Conservation (phyloP, 2,888 invertebrate species). For the Ectemnius cavifrons region DNA sequence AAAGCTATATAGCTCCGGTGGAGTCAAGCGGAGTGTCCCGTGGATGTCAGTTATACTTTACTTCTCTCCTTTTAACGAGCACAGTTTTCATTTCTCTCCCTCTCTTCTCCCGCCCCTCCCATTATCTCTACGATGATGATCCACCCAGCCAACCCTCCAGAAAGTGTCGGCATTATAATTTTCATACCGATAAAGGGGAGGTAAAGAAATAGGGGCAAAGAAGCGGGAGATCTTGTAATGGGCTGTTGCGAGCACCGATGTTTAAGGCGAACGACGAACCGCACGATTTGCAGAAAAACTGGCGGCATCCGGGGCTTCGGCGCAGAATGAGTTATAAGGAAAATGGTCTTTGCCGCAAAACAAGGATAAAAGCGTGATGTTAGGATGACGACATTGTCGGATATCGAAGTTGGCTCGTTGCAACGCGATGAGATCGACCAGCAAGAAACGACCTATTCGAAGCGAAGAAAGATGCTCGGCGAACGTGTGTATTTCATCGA, state of each 20-base stretch:
- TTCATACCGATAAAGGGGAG: too few relatives aligned
- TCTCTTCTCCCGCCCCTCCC: background rate
- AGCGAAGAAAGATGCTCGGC: conserved; percentile 25
- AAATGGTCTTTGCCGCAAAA: background rate
- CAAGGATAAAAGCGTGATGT: conserved; percentile 12
- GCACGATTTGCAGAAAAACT: too few relatives aligned
- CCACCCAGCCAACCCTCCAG: too few relatives aligned
- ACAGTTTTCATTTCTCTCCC: conserved; percentile 3
- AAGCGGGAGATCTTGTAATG: too few relatives aligned
- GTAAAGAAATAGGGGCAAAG: too few relatives aligned
- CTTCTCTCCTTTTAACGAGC: too few relatives aligned
- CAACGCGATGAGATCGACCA: conserved; percentile 4
- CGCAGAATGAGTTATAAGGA: too few relatives aligned
- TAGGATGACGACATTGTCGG: conserved; percentile 16
- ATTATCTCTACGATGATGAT: too few relatives aligned
- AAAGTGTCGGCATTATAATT: too few relatives aligned
- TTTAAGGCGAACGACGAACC: too few relatives aligned
- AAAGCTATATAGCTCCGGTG: conserved; percentile 34
- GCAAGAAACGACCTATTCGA: conserved; percentile 23
- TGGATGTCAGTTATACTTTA: background rate
- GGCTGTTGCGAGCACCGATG: too few relatives aligned
- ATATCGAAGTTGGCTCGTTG: background rate
- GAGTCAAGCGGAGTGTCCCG: conserved; percentile 3
- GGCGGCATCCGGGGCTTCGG: too few relatives aligned
- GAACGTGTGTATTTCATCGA: background rate